Evolutionary conservation across 2,888 invertebrate species (phyloP).

Genomic region (Sarcophaga variegata): DNA sequence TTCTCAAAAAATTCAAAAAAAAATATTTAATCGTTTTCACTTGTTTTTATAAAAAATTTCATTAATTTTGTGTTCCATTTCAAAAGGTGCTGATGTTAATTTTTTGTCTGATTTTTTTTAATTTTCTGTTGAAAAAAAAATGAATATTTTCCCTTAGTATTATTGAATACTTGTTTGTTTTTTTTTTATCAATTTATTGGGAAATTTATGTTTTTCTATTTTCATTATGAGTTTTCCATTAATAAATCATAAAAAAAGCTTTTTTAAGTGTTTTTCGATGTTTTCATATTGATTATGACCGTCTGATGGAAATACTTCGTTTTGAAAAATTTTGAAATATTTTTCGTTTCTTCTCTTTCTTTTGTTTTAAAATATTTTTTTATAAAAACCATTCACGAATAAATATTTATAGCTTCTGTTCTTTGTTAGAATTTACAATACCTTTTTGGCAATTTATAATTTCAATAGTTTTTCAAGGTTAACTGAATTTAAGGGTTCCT

Average conservation of each 20-base stretch:
- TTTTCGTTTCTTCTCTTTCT: too few species aligned
- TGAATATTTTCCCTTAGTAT: conserved; percentile 15
- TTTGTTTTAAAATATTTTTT: neutral
- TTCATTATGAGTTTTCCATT: conserved; percentile 3
- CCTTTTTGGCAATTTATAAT: neutral
- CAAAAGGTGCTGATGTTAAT: conserved; percentile 45
- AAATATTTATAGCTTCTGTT: neutral
- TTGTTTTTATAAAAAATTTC: conserved; percentile 13
- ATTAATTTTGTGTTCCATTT: conserved; percentile 39
- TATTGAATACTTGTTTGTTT: neutral
- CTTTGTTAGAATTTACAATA: neutral
- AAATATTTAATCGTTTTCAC: too few species aligned
- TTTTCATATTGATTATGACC: conserved; percentile 42
- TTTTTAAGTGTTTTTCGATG: conserved; percentile 53
- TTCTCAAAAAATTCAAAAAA: too few species aligned
- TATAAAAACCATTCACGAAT: conserved; percentile 7
- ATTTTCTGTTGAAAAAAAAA: conserved; percentile 8
- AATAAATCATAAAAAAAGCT: conserved; percentile 56
- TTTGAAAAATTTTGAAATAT: too few species aligned
- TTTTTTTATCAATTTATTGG: conserved; percentile 36
- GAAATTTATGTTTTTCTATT: conserved; percentile 48
- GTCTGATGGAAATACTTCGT: too few species aligned
- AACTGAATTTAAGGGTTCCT: too few species aligned
- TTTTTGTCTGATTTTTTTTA: neutral
- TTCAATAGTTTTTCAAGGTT: neutral